These are phyloP conservation scores for Burhinus bistriatus DNA, from an alignment of 2,113 vertebrate genomes.

Conservation along the genomic window DNA sequence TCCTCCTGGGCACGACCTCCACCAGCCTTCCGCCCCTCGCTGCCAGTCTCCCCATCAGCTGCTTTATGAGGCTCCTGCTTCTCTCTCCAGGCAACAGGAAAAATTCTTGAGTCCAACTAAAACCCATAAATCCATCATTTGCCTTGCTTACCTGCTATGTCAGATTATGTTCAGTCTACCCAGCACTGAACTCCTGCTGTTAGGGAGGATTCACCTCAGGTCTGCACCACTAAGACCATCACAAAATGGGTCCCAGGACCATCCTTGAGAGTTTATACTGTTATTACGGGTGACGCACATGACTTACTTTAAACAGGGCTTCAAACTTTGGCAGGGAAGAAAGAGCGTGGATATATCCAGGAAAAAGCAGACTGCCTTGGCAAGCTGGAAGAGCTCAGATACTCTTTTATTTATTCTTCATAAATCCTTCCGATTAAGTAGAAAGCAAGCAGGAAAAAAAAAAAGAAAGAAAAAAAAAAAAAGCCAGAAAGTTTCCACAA, in stretches of 20 bases:
- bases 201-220: neutral
- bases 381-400: neutral
- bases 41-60: neutral
- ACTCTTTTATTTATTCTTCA: neutral
- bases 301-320: neutral
- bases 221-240: neutral
- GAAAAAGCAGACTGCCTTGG: neutral
- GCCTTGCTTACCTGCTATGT: neutral
- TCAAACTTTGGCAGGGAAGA: neutral
- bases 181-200: neutral
- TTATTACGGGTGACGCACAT: neutral
- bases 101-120: neutral
- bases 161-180: neutral
- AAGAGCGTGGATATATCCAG: neutral
- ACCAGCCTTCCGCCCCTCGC: neutral
- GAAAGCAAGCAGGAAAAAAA: neutral
- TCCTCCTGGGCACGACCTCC: neutral
- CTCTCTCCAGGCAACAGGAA: neutral
- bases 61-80: neutral
- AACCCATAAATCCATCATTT: neutral
- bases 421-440: neutral
- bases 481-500: neutral
- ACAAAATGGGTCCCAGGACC: neutral
- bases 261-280: neutral
- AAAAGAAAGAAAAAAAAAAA: fast-evolving